Evolutionary conservation across 2,888 invertebrate species (phyloP).

Genomic region (Lycocerus yunnanus): DNA sequence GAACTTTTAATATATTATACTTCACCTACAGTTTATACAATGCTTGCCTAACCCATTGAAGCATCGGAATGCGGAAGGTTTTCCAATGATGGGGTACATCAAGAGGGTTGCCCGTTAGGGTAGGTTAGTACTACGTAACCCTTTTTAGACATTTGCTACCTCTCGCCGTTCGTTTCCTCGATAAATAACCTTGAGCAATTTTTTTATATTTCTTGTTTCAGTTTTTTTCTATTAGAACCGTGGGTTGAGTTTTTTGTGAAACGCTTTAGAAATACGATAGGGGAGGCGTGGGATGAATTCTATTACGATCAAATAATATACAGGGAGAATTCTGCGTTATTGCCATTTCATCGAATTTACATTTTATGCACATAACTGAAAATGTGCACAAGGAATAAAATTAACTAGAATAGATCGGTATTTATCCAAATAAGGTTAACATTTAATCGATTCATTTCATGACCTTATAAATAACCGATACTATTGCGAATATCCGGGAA

Average conservation of each 20-base stretch:
- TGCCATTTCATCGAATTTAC: neutral
- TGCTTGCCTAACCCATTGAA: slow-evolving; percentile 35
- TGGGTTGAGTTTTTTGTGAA: slow-evolving; percentile 19
- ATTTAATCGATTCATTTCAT: neutral
- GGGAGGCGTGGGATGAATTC: slow-evolving; percentile 10
- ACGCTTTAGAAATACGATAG: slow-evolving; percentile 23
- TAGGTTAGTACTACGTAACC: slow-evolving; percentile 47
- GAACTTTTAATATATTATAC: slow-evolving; percentile 21
- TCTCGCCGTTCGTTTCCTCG: slow-evolving; percentile 36
- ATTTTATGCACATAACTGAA: neutral
- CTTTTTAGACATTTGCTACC: slow-evolving; percentile 37
- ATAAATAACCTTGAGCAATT: slow-evolving; percentile 42
- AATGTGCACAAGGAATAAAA: neutral
- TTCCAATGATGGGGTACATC: slow-evolving; percentile 42
- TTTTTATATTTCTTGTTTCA: slow-evolving; percentile 40
- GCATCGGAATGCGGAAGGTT: slow-evolving; percentile 48
- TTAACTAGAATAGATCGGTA: neutral
- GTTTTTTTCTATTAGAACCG: slow-evolving; percentile 29
- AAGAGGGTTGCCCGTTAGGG: slow-evolving; percentile 45
- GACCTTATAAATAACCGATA: slow-evolving; percentile 2
- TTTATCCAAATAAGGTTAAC: neutral
- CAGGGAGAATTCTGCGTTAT: slow-evolving; percentile 2
- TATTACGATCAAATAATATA: slow-evolving; percentile 9
- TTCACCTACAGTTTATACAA: slow-evolving; percentile 30
- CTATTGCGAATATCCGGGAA: neutral